Conservation (phyloP, 1,140 invertebrate species). For the Colletes gigas region DNA sequence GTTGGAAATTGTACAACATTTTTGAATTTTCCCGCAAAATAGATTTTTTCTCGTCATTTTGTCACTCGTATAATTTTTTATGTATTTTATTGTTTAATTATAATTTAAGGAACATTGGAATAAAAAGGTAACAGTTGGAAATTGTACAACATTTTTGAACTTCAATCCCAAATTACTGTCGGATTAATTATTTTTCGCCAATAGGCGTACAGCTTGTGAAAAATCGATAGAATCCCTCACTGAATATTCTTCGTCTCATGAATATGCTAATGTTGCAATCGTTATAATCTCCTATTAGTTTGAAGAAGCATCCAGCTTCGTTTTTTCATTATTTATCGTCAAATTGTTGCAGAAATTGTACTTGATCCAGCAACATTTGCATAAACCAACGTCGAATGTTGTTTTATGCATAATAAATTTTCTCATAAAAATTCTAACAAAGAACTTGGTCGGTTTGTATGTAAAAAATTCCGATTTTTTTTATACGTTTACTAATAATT, state of each 20-base stretch:
- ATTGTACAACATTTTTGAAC: background rate
- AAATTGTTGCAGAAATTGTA: constrained; percentile 8
- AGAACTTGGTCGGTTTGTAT: too few relatives aligned
- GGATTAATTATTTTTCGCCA: constrained; percentile 30
- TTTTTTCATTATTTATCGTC: constrained; percentile 16
- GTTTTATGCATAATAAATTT: too few relatives aligned
- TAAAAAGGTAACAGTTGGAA: background rate
- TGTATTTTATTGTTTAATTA: too few relatives aligned
- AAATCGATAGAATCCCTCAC: constrained; percentile 34
- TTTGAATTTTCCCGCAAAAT: constrained; percentile 6
- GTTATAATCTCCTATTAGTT: constrained; percentile 41
- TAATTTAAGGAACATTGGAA: too few relatives aligned
- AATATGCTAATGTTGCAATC: constrained; percentile 39
- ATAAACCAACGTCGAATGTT: constrained; percentile 21
- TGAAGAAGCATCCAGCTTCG: constrained; percentile 22
- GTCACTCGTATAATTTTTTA: too few relatives aligned
- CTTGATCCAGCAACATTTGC: background rate
- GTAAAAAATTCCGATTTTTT: too few relatives aligned
- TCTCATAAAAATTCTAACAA: too few relatives aligned
- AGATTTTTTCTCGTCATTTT: too few relatives aligned
- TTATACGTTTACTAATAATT: too few relatives aligned
- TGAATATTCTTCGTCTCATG: constrained; percentile 43
- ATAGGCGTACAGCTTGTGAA: constrained; percentile 28
- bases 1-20: background rate
- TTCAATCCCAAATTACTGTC: constrained; percentile 21